A percentile compares a stretch with the other conserved stretches of the same genome.
phyloP scores from a whole-genome alignment of 2,113 vertebrate genomes.

The Mola mola region DNA sequence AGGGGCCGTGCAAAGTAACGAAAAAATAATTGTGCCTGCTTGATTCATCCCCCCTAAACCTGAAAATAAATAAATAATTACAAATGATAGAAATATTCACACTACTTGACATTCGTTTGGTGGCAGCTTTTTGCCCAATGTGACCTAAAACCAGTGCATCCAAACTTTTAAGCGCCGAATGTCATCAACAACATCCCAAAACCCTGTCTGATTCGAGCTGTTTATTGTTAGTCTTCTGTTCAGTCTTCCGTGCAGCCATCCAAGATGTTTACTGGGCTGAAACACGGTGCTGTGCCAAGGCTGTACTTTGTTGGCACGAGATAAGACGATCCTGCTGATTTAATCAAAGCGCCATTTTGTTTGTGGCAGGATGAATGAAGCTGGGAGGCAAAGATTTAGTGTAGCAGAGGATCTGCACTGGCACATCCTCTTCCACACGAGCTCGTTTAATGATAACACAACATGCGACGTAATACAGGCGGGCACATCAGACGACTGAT shows the following conservation, averaged over 20 bases:
- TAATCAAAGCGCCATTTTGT: constrained; percentile 26
- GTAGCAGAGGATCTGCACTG: constrained; percentile 5
- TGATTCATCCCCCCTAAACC: constrained; percentile 21
- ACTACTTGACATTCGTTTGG: constrained; percentile 1
- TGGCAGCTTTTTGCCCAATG: neutral
- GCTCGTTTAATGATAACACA: constrained; percentile 34
- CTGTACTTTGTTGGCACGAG: constrained; percentile 7
- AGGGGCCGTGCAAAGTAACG: constrained; percentile 18
- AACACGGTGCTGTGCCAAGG: constrained; percentile 9
- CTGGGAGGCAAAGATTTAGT: constrained; percentile 10
- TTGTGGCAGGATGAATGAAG: constrained; percentile 13
- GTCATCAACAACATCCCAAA: no score
- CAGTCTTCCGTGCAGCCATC: neutral
- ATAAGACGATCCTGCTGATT: constrained; percentile 15
- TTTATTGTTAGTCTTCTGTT: neutral
- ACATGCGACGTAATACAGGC: neutral
- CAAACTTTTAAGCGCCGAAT: no score
- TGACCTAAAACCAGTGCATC: neutral
- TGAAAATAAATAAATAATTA: constrained; percentile 39
- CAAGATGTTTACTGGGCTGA: constrained; percentile 5
- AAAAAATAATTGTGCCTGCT: neutral
- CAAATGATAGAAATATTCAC: neutral
- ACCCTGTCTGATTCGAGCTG: no score
- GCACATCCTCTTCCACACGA: constrained; percentile 11
- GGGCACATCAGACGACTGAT: neutral